Conservation (phyloP, 2,797 vertebrate species). For the Heterohyrax brucei region DNA sequence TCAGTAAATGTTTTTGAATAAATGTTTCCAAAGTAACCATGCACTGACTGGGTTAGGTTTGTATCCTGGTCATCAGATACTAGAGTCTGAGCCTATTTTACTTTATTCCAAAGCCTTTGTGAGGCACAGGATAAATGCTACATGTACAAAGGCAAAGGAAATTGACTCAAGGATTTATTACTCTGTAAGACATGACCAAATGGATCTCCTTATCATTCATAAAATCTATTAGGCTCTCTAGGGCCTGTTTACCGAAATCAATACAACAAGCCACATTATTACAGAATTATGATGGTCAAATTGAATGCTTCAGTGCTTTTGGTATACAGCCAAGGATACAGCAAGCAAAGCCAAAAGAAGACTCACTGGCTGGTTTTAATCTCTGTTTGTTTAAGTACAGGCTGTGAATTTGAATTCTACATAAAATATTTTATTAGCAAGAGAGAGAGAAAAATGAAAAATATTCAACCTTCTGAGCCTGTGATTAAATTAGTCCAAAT, state of each 20-base stretch:
- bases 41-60: background rate
- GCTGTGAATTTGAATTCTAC: background rate
- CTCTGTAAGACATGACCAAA: constrained; percentile 66
- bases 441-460: constrained; percentile 17
- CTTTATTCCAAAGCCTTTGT: background rate
- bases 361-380: constrained; percentile 53
- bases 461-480: background rate
- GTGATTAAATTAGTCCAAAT: constrained; percentile 2
- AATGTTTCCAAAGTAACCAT: background rate
- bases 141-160: constrained; percentile 33
- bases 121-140: background rate
- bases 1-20: constrained; percentile 25
- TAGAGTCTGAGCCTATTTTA: background rate
- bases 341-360: constrained; percentile 67
- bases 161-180: constrained; percentile 68
- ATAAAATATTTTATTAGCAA: constrained; percentile 43
- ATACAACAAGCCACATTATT: constrained; percentile 79
- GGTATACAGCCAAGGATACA: constrained; percentile 59
- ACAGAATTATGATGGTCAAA: constrained; percentile 73
- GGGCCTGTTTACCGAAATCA: constrained; percentile 78
- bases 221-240: constrained; percentile 74
- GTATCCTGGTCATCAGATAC: background rate
- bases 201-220: constrained; percentile 72
- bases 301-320: constrained; percentile 74
- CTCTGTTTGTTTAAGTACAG: background rate